A percentile compares a stretch with the other conserved stretches of the same genome.
phyloP scores from a whole-genome alignment of 2,113 vertebrate genomes.

The Choloepus hoffmanni region DNA sequence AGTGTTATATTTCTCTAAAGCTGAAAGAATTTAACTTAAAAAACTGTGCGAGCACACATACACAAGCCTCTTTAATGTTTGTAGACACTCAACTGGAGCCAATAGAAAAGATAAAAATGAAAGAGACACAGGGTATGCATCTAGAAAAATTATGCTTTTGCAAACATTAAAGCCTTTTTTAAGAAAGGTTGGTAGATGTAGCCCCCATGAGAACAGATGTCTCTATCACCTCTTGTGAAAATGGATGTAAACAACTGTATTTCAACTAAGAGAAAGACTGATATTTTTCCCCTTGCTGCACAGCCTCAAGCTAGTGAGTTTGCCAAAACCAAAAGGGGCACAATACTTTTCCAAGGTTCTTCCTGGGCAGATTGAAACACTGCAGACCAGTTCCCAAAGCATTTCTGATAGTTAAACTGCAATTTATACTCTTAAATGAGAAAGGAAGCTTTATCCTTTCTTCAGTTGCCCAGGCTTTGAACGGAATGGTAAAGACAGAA shows the following conservation, averaged over 20 bases:
- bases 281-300: slow-evolving; percentile 58
- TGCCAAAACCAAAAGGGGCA: not conserved
- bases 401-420: slow-evolving; percentile 55
- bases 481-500: slow-evolving; percentile 62
- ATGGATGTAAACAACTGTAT: slow-evolving; percentile 61
- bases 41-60: not conserved
- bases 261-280: slow-evolving; percentile 24
- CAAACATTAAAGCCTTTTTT: slow-evolving; percentile 70
- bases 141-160: slow-evolving; percentile 51
- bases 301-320: slow-evolving; percentile 58
- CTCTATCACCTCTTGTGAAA: slow-evolving; percentile 61
- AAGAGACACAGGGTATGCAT: slow-evolving; percentile 60
- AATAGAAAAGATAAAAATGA: slow-evolving; percentile 54
- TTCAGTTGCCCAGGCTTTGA: slow-evolving; percentile 76
- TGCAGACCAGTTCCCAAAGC: slow-evolving; percentile 39
- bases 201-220: slow-evolving; percentile 69
- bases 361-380: slow-evolving; percentile 47
- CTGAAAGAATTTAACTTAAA: slow-evolving; percentile 76
- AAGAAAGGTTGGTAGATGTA: slow-evolving; percentile 62
- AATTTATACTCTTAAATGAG: slow-evolving; percentile 71
- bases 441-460: slow-evolving; percentile 72
- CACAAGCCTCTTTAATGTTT: slow-evolving; percentile 76
- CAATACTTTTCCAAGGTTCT: slow-evolving; percentile 50
- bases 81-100: slow-evolving; percentile 72
- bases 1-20: slow-evolving; percentile 77